A percentile compares a stretch with the other conserved stretches of the same genome.
Conservation (phyloP, 2,113 vertebrate species). For the Tragelaphus scriptus region DNA sequence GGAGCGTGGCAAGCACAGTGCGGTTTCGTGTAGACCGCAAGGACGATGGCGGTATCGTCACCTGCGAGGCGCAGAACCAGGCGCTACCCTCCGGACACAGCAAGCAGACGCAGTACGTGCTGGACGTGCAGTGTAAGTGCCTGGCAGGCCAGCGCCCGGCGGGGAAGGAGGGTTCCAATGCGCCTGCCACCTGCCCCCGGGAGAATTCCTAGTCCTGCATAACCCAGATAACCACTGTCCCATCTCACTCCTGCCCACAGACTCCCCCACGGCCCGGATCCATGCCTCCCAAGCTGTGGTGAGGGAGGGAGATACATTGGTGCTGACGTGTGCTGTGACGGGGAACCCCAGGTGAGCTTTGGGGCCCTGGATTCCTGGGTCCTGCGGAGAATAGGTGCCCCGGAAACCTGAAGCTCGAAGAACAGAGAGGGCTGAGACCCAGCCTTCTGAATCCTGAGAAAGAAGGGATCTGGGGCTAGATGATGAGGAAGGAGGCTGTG, state of each 20-base stretch:
- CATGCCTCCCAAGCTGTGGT: slow-evolving; percentile 86
- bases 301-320: slow-evolving; percentile 90
- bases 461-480: not conserved
- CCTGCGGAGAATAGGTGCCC: not conserved
- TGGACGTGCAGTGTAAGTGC: slow-evolving; percentile 91
- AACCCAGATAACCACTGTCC: not conserved
- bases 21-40: slow-evolving; percentile 86
- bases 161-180: not conserved
- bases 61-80: slow-evolving; percentile 88
- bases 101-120: slow-evolving; percentile 88
- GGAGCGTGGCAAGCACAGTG: slow-evolving; percentile 87
- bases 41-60: slow-evolving; percentile 89
- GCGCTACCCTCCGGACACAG: slow-evolving; percentile 83
- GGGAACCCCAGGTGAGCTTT: slow-evolving; percentile 90
- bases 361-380: not conserved
- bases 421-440: not conserved
- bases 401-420: not conserved
- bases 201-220: not conserved
- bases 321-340: slow-evolving; percentile 85
- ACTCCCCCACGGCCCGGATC: slow-evolving; percentile 89
- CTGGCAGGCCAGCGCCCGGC: not conserved
- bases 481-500: not conserved
- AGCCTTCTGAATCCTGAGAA: not conserved
- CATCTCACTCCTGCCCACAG: slow-evolving; percentile 67
- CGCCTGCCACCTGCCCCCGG: not conserved